Evolutionary conservation across 2,113 vertebrate genomes (phyloP), one percentile per base, ranked within the genome.

Genomic region (Sarotherodon lohbergeri): DNA sequence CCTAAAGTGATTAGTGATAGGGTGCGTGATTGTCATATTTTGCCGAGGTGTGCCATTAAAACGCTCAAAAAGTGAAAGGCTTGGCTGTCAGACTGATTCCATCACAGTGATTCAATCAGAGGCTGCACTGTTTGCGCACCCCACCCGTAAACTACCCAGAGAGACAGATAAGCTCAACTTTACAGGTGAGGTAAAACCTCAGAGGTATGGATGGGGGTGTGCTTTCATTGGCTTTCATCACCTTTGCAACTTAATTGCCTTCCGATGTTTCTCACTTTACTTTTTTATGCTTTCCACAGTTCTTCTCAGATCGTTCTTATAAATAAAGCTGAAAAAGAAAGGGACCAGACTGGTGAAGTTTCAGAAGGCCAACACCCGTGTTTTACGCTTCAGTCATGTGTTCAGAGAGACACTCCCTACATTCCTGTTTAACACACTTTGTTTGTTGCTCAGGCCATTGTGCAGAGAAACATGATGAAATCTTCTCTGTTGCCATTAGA

Each of bases 341-440:
- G 6, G 3, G 3, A n/a, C 6, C 32, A 22, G 7, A 9, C 3
- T 34, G 32, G 22, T 84, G 43, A 90, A 78, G 7, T 39, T 68
- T 90, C 32, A 68, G n/a, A 11, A 41, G 82, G 80, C 39, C 80
- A 82, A 92, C 91, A 50, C 83, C 81, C 80, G 14, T 5, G 34
- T 55, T 16, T 19, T 13, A 7, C 54, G 43, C 27, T 43, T 86
- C 63, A 13, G 14, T 83, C 9, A 57, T 83, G 32, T 48, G 9
- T 32, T 66, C 29, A 22, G 4, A 78, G 36, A 76, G 91, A 91
- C 91, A 90, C 90, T 88, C 87, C 90, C 86, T 85, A 8, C 16
- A 86, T 87, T 91, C 61, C 68, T 81, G 24, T 68, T 76, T 9
- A 29, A 78, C 32, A 22, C 7, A 19, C 83, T 50, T 17, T 80